Conservation (phyloP, 2,888 invertebrate species). For the Selenia dentaria region DNA sequence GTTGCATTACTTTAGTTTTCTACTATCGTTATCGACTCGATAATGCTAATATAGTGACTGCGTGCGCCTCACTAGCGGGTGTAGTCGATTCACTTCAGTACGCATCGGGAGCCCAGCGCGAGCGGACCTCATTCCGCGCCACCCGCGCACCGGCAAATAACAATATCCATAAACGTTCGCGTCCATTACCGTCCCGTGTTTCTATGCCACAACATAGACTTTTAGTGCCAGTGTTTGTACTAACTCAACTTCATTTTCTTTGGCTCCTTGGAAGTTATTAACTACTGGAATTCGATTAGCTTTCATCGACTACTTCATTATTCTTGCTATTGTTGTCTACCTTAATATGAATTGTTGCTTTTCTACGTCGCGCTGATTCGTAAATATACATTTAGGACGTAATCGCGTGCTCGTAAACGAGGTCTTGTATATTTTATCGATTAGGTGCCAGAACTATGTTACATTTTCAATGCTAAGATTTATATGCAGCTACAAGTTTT, state of each 20-base stretch:
- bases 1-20: conserved; percentile 30
- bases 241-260: conserved; percentile 2
- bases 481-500: neutral
- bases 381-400: conserved; percentile 32
- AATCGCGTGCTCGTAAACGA: conserved; percentile 54
- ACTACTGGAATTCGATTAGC: conserved; percentile 20
- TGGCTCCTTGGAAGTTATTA: conserved; percentile 14
- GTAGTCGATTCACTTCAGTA: conserved; percentile 65
- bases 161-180: conserved; percentile 57
- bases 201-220: conserved; percentile 41
- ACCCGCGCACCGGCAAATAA: conserved; percentile 52
- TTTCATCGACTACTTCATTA: conserved; percentile 32
- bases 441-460: conserved; percentile 34
- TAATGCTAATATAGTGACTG: conserved; percentile 59
- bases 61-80: conserved; percentile 72
- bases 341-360: conserved; percentile 32
- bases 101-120: conserved; percentile 58
- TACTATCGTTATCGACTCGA: conserved; percentile 60
- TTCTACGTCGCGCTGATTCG: conserved; percentile 37
- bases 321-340: conserved; percentile 21
- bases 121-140: conserved; percentile 49
- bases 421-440: conserved; percentile 56
- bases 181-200: conserved; percentile 67
- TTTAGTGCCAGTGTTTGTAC: conserved; percentile 46
- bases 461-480: conserved; percentile 33